Percentiles rank a stretch among this genome's conserved stretches.
Evolutionary conservation across 2,797 vertebrate species (phyloP).

Genomic region (Pelochelys cantorii): DNA sequence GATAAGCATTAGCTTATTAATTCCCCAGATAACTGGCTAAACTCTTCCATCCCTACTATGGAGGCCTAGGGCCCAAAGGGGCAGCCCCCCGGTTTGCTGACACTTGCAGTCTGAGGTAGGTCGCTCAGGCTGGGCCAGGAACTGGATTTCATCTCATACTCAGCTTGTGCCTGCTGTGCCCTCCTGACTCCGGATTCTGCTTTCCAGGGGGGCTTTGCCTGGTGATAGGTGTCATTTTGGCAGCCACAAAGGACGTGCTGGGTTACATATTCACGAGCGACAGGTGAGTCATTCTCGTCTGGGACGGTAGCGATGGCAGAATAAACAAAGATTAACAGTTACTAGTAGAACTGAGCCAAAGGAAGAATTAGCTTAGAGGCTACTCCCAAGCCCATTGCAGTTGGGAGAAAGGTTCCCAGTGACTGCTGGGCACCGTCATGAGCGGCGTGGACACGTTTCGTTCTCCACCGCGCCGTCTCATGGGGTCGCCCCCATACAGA

Average conservation of each 20-base stretch:
- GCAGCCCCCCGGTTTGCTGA: not conserved
- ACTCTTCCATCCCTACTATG: not conserved
- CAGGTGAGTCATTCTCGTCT: conserved; percentile 80
- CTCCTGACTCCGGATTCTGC: not conserved
- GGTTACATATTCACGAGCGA: conserved; percentile 87
- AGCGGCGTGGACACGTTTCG: not conserved
- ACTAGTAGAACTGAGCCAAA: not conserved
- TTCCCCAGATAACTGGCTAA: no score
- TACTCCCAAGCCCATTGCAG: not conserved
- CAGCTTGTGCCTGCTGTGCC: not conserved
- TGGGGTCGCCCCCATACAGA: not conserved
- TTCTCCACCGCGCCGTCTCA: not conserved
- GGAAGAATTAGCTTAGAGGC: no score
- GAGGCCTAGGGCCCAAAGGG: not conserved
- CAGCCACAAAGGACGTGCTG: conserved; percentile 80
- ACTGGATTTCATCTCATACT: not conserved
- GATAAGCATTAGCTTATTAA: no score
- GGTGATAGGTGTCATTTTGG: conserved; percentile 51
- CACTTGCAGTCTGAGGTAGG: not conserved
- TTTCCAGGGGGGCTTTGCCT: conserved; percentile 52
- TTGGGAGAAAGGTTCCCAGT: not conserved
- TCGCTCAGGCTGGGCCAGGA: not conserved
- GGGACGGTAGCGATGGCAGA: fast-evolving
- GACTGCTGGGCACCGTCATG: not conserved
- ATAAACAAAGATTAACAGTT: fast-evolving